These are phyloP conservation scores for Pentalonia nigronervosa DNA, from an alignment of 1,140 invertebrate species.

Conservation along the genomic window DNA sequence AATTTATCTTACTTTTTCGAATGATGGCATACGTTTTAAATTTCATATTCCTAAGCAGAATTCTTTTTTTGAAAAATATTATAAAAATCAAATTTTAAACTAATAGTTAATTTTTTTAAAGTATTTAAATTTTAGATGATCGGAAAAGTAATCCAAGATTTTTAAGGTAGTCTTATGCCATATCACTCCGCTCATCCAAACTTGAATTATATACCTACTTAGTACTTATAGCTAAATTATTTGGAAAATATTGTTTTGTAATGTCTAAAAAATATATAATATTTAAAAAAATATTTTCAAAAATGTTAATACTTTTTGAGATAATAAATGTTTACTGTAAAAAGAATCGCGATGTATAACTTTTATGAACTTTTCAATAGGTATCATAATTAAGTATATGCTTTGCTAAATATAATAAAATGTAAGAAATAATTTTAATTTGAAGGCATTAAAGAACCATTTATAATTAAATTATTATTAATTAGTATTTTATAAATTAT, in stretches of 20 bases:
- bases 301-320: too few species aligned
- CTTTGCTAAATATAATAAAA: neutral
- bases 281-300: too few species aligned
- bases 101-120: neutral
- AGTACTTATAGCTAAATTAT: neutral
- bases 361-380: neutral
- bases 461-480: too few species aligned
- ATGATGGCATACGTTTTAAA: neutral
- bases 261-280: neutral
- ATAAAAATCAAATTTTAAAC: too few species aligned
- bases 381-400: neutral
- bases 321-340: neutral
- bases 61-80: too few species aligned
- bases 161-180: neutral
- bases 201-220: neutral
- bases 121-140: neutral
- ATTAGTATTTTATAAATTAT: too few species aligned
- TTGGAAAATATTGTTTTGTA: neutral
- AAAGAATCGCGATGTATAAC: neutral
- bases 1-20: neutral
- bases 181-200: neutral
- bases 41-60: too few species aligned
- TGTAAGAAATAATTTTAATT: neutral
- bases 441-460: neutral
- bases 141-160: neutral